Evolutionary conservation across 2,113 vertebrate species (phyloP).

Genomic region (Sinocyclocheilus anshuiensis): DNA sequence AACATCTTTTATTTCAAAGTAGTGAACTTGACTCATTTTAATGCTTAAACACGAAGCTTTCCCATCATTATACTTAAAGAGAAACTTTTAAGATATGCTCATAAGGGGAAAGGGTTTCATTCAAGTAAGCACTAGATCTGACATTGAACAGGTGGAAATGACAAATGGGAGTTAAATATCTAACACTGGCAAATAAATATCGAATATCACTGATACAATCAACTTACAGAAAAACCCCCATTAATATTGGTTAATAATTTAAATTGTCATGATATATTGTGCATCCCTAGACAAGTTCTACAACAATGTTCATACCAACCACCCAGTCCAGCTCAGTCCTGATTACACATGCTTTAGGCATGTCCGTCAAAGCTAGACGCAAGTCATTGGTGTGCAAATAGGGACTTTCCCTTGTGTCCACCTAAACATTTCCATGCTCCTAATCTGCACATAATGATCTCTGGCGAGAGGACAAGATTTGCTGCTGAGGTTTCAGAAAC

Average conservation of each 20-base stretch:
- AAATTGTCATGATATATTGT: too few species aligned
- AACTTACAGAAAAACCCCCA: not conserved
- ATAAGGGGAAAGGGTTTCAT: not conserved
- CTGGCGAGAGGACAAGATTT: conserved; percentile 40
- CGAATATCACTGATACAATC: not conserved
- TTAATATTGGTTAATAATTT: not conserved
- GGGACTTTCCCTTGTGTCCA: conserved; percentile 73
- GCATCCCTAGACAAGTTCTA: conserved; percentile 22
- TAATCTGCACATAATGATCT: conserved; percentile 39
- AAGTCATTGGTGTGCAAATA: conserved; percentile 55
- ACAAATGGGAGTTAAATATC: not conserved
- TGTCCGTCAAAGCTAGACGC: conserved; percentile 51
- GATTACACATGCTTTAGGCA: conserved; percentile 58
- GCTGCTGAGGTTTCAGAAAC: conserved; percentile 46
- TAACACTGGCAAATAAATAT: not conserved
- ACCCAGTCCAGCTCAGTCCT: conserved; percentile 6
- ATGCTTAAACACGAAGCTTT: not conserved
- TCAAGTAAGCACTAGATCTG: not conserved
- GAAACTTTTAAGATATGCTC: not conserved
- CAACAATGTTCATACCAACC: conserved; percentile 45
- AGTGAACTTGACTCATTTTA: not conserved
- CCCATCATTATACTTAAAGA: not conserved
- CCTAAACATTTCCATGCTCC: conserved; percentile 67
- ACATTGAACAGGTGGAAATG: not conserved
- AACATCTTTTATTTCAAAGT: not conserved